These are phyloP conservation scores for Dicyrtoma fusca DNA, from an alignment of 2,888 invertebrate species.

Conservation along the genomic window DNA sequence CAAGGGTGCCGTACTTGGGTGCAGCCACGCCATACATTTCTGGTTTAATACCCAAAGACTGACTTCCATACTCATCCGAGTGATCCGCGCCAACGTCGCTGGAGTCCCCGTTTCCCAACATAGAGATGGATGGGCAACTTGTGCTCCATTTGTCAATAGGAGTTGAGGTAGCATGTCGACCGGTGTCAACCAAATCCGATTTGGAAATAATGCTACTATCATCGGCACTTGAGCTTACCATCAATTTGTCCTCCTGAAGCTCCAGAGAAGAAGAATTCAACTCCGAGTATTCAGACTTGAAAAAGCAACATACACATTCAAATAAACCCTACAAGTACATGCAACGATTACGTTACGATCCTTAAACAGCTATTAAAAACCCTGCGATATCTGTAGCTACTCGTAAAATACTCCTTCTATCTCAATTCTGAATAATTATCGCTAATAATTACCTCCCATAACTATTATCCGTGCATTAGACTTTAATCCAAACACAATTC, in stretches of 20 bases:
- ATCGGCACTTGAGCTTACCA: constrained; percentile 34
- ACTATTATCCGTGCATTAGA: no score
- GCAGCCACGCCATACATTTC: constrained; percentile 19
- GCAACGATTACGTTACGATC: no score
- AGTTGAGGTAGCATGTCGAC: constrained; percentile 25
- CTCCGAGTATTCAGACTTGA: constrained; percentile 27
- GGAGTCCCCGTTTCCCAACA: constrained; percentile 22
- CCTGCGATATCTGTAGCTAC: no score
- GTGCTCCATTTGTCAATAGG: constrained; percentile 35
- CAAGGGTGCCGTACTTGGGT: constrained; percentile 71
- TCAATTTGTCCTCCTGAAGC: constrained; percentile 28
- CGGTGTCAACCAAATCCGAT: constrained; percentile 10
- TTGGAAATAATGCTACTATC: constrained; percentile 20
- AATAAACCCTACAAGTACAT: no score
- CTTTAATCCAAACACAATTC: no score
- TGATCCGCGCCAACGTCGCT: constrained; percentile 31
- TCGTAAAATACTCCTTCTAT: no score
- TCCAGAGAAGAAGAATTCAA: constrained; percentile 29
- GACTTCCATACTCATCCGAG: constrained; percentile 2
- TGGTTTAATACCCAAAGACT: constrained; percentile 13
- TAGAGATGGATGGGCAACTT: constrained; percentile 27
- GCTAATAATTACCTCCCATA: no score
- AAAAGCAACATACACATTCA: no score
- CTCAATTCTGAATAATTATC: no score
- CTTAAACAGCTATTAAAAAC: no score